A percentile compares a stretch with the other conserved stretches of the same genome.
These are phyloP conservation scores for Corvus hawaiiensis DNA, from an alignment of 2,113 vertebrate species.

Conservation along the genomic window DNA sequence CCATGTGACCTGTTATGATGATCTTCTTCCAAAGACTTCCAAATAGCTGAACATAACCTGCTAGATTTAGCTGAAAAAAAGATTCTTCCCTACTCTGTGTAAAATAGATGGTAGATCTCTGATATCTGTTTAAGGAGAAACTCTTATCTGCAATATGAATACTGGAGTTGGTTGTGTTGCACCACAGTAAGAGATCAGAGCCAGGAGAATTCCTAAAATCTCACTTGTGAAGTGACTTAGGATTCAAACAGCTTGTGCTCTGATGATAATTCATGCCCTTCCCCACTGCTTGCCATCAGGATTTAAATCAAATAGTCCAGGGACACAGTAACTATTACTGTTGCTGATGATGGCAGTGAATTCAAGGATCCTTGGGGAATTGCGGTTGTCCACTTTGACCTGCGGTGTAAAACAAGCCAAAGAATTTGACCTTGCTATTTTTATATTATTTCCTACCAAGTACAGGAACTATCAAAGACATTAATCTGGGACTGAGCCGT, in stretches of 20 bases:
- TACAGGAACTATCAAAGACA: neutral
- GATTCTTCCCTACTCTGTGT: neutral
- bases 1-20: neutral
- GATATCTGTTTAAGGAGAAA: neutral
- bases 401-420: neutral
- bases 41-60: neutral
- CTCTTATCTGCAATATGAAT: neutral
- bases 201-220: neutral
- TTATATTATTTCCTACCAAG: neutral
- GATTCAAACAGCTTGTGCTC: neutral
- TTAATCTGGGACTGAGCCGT: neutral
- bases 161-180: neutral
- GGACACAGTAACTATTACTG: neutral
- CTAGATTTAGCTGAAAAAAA: neutral
- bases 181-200: neutral
- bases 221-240: neutral
- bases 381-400: neutral
- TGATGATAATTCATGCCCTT: neutral
- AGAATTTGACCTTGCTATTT: constrained; percentile 23
- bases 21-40: neutral
- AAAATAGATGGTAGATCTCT: neutral
- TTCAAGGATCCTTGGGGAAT: neutral
- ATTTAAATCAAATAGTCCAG: neutral
- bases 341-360: neutral
- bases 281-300: neutral